These are phyloP conservation scores for Neoarius graeffei DNA, from an alignment of 2,113 vertebrate species.

Conservation along the genomic window DNA sequence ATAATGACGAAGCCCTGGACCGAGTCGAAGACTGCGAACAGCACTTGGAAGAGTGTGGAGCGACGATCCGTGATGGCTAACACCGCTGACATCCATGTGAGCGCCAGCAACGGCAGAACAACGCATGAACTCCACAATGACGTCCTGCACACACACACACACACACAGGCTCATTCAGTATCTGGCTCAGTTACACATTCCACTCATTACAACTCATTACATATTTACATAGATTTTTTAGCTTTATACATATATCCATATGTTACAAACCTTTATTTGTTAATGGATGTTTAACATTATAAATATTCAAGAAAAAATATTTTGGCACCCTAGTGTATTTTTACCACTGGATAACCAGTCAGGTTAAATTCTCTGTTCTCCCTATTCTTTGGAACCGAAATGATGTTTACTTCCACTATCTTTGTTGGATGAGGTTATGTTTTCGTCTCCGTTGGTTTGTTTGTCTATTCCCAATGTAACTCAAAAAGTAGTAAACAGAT, in stretches of 20 bases:
- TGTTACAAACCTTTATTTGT: neutral
- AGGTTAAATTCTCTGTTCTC: neutral
- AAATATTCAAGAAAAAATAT: neutral
- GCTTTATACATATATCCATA: neutral
- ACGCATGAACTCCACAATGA: constrained; percentile 90
- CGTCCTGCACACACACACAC: constrained; percentile 73
- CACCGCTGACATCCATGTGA: constrained; percentile 99
- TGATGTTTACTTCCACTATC: neutral
- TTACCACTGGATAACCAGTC: neutral
- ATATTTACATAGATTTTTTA: neutral
- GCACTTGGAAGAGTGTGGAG: constrained; percentile 93
- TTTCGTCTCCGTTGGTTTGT: no score
- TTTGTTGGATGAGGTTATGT: no score
- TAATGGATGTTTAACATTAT: neutral
- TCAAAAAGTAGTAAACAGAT: no score
- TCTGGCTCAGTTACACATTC: neutral
- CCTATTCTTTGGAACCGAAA: neutral
- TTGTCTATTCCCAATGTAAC: no score
- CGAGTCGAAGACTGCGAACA: constrained; percentile 94
- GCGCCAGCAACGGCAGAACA: constrained; percentile 91
- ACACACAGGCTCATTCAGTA: neutral
- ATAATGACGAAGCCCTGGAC: constrained; percentile 98
- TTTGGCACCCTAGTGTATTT: neutral
- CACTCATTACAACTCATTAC: neutral
- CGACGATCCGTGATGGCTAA: constrained; percentile 97